These are phyloP conservation scores for Diorhabda sublineata DNA, from an alignment of 1,140 invertebrate genomes.

Conservation along the genomic window DNA sequence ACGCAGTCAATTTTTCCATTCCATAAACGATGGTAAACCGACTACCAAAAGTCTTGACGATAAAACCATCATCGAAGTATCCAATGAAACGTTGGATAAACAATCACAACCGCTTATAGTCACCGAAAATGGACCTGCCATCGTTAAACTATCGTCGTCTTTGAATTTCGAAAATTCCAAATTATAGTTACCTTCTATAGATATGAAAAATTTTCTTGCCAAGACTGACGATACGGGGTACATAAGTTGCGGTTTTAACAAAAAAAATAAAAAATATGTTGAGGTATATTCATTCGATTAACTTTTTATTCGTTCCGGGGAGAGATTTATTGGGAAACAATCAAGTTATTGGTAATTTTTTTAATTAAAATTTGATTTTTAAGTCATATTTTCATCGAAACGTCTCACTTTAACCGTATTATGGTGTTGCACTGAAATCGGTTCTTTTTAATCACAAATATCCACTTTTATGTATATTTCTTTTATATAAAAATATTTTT, in stretches of 20 bases:
- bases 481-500: too few species aligned
- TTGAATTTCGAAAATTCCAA: constrained; percentile 6
- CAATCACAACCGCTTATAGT: constrained; percentile 21
- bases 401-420: not conserved
- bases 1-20: constrained; percentile 43
- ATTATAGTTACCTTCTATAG: constrained; percentile 4
- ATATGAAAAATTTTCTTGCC: not conserved
- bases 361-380: not conserved
- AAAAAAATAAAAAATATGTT: not conserved
- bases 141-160: constrained; percentile 5
- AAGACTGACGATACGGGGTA: not conserved
- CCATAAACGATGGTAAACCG: constrained; percentile 35
- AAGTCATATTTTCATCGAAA: not conserved
- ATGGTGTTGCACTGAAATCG: not conserved
- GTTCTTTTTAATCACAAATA: not conserved
- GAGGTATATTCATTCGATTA: not conserved
- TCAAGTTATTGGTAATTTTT: not conserved
- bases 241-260: not conserved
- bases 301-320: not conserved
- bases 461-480: too few species aligned
- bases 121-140: not conserved
- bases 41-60: constrained; percentile 39
- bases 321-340: not conserved
- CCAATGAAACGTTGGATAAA: constrained; percentile 42
- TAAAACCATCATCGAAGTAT: constrained; percentile 44